These are phyloP conservation scores for Colistium nudipinnis DNA, from an alignment of 2,113 vertebrate genomes.

Conservation along the genomic window DNA sequence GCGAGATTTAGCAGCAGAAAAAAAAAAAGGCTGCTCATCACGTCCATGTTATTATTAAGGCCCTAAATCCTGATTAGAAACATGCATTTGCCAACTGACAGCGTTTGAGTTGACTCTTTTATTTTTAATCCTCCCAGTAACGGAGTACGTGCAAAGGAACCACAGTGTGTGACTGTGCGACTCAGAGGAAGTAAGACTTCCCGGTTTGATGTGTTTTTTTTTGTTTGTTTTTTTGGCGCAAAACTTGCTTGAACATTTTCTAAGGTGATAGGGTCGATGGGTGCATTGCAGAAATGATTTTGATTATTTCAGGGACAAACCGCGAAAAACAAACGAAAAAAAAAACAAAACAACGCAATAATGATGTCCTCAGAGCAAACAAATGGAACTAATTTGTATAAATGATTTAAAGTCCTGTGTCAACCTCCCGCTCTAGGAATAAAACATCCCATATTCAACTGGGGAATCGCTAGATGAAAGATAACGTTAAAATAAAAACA, in stretches of 20 bases:
- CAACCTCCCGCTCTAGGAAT: not conserved
- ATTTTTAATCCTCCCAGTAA: slow-evolving; percentile 72
- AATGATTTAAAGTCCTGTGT: not conserved
- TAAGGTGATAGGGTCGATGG: too few relatives aligned
- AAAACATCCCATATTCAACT: not conserved
- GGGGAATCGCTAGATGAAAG: not conserved
- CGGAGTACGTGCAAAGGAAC: slow-evolving; percentile 14
- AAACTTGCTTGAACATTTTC: not conserved
- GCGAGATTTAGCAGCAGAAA: slow-evolving; percentile 56
- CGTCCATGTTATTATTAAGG: slow-evolving; percentile 56
- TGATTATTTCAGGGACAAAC: too few relatives aligned
- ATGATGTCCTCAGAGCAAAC: not conserved
- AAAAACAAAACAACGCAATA: too few relatives aligned
- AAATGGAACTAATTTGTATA: not conserved
- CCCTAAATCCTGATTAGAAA: slow-evolving; percentile 77
- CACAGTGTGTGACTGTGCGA: not conserved
- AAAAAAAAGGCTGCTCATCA: slow-evolving; percentile 71
- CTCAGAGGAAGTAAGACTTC: slow-evolving; percentile 19
- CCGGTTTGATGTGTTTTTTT: slow-evolving; percentile 1
- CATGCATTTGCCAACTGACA: slow-evolving; percentile 66
- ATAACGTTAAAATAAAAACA: too few relatives aligned
- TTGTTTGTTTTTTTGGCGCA: not conserved
- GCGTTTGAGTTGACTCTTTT: slow-evolving; percentile 63
- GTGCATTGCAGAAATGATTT: not conserved
- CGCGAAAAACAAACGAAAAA: too few relatives aligned